Percentiles rank a stretch among this genome's conserved stretches.
Evolutionary conservation across 2,797 vertebrate species (phyloP).

Genomic region (Diplodus sargus): DNA sequence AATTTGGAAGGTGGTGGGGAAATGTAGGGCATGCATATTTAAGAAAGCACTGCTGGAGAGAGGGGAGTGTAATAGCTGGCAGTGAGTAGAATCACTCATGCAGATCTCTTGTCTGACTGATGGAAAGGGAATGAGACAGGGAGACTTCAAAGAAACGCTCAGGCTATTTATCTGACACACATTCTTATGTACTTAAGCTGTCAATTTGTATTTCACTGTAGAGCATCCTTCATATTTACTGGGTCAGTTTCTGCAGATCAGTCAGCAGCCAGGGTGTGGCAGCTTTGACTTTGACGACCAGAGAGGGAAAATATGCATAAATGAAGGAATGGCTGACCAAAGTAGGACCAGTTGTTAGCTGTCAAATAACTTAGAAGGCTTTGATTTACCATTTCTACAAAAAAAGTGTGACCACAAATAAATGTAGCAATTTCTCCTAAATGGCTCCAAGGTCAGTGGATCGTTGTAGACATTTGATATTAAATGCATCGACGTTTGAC

Average conservation of each 20-base stretch:
- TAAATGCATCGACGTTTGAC: constrained; percentile 6
- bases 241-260: constrained; percentile 26
- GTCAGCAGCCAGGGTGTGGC: constrained; percentile 26
- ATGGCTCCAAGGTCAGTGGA: background rate
- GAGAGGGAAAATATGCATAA: background rate
- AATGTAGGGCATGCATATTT: constrained; percentile 88
- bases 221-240: constrained; percentile 22
- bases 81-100: constrained; percentile 68
- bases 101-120: constrained; percentile 71
- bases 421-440: background rate
- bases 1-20: constrained; percentile 78
- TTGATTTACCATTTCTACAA: background rate
- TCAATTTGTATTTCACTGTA: constrained; percentile 45
- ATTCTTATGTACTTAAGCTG: constrained; percentile 44
- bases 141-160: constrained; percentile 59
- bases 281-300: constrained; percentile 44
- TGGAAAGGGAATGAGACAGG: constrained; percentile 43
- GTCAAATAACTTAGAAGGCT: background rate
- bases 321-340: background rate
- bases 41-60: constrained; percentile 78
- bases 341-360: background rate
- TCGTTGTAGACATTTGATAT: background rate
- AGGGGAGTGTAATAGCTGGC: constrained; percentile 68
- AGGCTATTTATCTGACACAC: constrained; percentile 40
- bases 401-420: background rate